Evolutionary conservation across 2,888 invertebrate species (phyloP).

Genomic region (Mycalesis mineus): DNA sequence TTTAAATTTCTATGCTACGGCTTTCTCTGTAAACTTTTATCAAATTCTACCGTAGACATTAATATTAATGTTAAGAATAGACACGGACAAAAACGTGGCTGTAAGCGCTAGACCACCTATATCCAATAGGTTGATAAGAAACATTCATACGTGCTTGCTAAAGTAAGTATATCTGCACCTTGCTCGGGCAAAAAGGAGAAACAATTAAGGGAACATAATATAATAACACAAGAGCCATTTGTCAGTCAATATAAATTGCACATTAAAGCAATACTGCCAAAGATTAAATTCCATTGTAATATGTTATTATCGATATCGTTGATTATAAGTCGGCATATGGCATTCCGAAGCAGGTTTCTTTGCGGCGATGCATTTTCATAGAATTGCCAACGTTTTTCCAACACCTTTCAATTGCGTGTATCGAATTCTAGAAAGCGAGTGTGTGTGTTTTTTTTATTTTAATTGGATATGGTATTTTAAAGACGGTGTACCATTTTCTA

Average conservation of each 20-base stretch:
- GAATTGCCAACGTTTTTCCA: slow-evolving; percentile 74
- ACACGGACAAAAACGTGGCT: slow-evolving; percentile 13
- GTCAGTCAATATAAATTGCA: slow-evolving; percentile 55
- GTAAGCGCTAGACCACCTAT: slow-evolving; percentile 37
- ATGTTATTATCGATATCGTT: slow-evolving; percentile 44
- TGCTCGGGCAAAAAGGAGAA: slow-evolving; percentile 72
- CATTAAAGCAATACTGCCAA: slow-evolving; percentile 53
- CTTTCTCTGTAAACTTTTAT: slow-evolving; percentile 11
- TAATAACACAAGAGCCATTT: slow-evolving; percentile 60
- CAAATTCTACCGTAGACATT: slow-evolving; percentile 2
- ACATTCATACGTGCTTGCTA: slow-evolving; percentile 35
- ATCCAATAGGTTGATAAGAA: slow-evolving; percentile 36
- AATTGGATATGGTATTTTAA: slow-evolving; percentile 35
- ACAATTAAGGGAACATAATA: slow-evolving; percentile 62
- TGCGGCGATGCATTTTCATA: slow-evolving; percentile 71
- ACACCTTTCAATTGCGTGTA: slow-evolving; percentile 74
- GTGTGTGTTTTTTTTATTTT: slow-evolving; percentile 34
- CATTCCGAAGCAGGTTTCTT: slow-evolving; percentile 72
- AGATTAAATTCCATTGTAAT: slow-evolving; percentile 59
- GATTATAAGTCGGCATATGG: slow-evolving; percentile 59
- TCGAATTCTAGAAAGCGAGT: slow-evolving; percentile 73
- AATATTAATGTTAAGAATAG: slow-evolving; percentile 10
- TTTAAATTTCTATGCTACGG: neutral
- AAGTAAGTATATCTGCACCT: slow-evolving; percentile 69
- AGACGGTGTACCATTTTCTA: slow-evolving; percentile 23